Evolutionary conservation across 30 jellyfish, hydroid and myxozoan genomes (phyloP).

Genomic region (Calvadosia cruxmelitensis): DNA sequence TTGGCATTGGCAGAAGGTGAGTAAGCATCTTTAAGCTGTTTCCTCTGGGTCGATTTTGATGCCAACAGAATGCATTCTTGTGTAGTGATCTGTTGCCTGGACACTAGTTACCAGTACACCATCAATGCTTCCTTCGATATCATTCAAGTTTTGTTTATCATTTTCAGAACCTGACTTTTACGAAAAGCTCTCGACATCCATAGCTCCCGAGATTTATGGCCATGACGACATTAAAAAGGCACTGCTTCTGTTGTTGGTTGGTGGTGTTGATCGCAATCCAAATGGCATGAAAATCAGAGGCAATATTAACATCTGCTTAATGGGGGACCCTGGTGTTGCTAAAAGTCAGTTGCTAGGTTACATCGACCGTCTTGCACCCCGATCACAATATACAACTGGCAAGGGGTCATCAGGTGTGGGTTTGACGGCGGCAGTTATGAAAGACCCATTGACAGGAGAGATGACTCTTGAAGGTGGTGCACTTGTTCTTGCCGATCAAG

Average conservation of each 20-base stretch:
- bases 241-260: slow-evolving; percentile 76
- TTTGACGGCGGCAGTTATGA: slow-evolving; percentile 96
- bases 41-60: too few species aligned
- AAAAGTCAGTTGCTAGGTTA: slow-evolving; percentile 94
- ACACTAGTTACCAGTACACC: too few species aligned
- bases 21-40: not conserved
- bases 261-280: slow-evolving; percentile 93
- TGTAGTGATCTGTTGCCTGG: too few species aligned
- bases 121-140: too few species aligned
- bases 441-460: slow-evolving; percentile 96
- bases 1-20: slow-evolving; percentile 76
- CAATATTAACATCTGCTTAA: slow-evolving; percentile 75
- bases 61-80: too few species aligned
- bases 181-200: slow-evolving; percentile 88
- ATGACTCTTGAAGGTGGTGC: slow-evolving; percentile 99
- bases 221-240: slow-evolving; percentile 98
- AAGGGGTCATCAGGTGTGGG: slow-evolving; percentile 99
- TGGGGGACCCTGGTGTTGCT: slow-evolving; percentile 99
- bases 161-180: slow-evolving; percentile 79
- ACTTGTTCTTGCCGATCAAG: slow-evolving; percentile 94
- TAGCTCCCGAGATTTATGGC: slow-evolving; percentile 98
- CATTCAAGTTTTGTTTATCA: not conserved
- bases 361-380: slow-evolving; percentile 90
- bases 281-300: slow-evolving; percentile 99
- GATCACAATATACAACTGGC: slow-evolving; percentile 99